phyloP scores from a whole-genome alignment of 2,888 invertebrate genomes.

The Phaonia tiefii region DNA sequence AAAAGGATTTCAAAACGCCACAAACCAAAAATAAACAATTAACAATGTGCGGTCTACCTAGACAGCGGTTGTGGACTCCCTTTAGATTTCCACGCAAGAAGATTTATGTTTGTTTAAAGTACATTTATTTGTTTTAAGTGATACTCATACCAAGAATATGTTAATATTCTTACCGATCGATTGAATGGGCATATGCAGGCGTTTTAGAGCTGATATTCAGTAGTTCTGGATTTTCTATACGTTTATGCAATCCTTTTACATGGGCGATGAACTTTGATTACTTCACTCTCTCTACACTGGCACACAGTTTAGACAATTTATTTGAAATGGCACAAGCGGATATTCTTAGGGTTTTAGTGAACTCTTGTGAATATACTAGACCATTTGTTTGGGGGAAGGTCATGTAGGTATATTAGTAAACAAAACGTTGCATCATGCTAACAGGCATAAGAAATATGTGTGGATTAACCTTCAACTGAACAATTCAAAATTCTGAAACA shows the following conservation, averaged over 20 bases:
- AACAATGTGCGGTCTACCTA: not conserved
- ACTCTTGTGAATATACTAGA: no score
- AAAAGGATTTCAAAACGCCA: conserved; percentile 24
- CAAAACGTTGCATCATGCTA: no score
- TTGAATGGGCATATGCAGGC: conserved; percentile 1
- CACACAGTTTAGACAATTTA: no score
- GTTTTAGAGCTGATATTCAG: not conserved
- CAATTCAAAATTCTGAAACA: not conserved
- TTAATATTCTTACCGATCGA: conserved; percentile 53
- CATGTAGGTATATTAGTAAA: no score
- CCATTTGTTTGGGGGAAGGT: no score
- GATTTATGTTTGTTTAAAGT: conserved; percentile 64
- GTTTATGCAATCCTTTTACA: conserved; percentile 34
- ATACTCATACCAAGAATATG: conserved; percentile 65
- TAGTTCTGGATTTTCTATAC: conserved; percentile 28
- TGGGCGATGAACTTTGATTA: conserved; percentile 57
- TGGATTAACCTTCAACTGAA: not conserved
- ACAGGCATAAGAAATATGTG: no score
- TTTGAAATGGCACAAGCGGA: no score
- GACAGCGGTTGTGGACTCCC: not conserved
- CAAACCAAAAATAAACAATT: conserved; percentile 25
- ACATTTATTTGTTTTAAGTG: conserved; percentile 65
- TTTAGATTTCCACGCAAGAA: conserved; percentile 36
- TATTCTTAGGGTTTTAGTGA: no score
- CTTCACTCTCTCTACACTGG: not conserved